Percentiles rank a stretch among this genome's conserved stretches.
Conservation (phyloP, 2,113 vertebrate species). For the Cyrtonyx montezumae region DNA sequence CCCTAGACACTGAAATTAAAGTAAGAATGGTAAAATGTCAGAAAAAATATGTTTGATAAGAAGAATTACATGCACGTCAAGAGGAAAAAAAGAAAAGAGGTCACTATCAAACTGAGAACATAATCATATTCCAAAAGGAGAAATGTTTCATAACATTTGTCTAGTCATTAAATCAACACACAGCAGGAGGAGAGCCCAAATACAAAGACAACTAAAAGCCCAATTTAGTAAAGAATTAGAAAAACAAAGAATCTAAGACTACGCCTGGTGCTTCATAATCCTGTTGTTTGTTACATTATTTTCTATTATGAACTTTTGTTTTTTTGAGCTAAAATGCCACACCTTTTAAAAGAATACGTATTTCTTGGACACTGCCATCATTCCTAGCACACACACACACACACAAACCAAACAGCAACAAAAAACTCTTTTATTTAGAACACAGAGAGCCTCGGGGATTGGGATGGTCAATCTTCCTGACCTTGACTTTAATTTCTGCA, state of each 20-base stretch:
- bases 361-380: background rate
- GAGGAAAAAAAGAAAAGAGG: background rate
- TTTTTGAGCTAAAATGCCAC: background rate
- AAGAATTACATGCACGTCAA: background rate
- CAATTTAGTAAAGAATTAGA: background rate
- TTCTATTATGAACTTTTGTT: background rate
- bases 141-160: constrained; percentile 19
- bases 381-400: background rate
- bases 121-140: constrained; percentile 38
- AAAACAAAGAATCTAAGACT: background rate
- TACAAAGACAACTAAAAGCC: background rate
- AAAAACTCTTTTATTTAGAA: too few species aligned
- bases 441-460: background rate
- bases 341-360: background rate
- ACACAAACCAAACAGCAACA: too few species aligned
- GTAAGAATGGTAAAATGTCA: background rate
- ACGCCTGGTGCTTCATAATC: background rate
- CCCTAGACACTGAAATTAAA: constrained; percentile 20
- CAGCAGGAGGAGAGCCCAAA: background rate
- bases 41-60: constrained; percentile 18
- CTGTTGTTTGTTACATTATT: background rate
- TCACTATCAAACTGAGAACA: constrained; percentile 27
- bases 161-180: background rate
- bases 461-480: background rate
- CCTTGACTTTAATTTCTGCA: too few species aligned